Conservation (phyloP, 2,113 vertebrate species). For the Heloderma charlesbogerti region DNA sequence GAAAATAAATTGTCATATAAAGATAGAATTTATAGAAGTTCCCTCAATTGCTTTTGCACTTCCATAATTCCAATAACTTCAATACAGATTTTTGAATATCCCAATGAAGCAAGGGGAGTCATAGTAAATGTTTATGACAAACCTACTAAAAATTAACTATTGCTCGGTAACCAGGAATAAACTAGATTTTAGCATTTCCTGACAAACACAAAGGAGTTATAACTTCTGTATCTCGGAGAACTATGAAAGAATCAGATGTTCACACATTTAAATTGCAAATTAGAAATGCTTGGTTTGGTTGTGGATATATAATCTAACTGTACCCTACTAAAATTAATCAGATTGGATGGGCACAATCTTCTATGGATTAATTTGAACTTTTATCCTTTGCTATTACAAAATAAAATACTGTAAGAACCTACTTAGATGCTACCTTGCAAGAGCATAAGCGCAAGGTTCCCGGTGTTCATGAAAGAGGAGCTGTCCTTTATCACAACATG, state of each 20-base stretch:
- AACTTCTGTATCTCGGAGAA: background rate
- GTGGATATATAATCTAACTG: background rate
- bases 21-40: background rate
- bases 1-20: background rate
- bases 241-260: background rate
- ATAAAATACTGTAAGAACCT: background rate
- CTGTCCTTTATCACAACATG: background rate
- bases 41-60: no score
- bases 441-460: background rate
- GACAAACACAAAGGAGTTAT: background rate
- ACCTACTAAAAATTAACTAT: background rate
- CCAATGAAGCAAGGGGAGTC: background rate
- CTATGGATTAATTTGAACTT: background rate
- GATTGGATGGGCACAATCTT: background rate
- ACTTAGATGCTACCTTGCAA: background rate
- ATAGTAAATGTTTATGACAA: background rate
- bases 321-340: background rate
- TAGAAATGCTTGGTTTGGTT: background rate
- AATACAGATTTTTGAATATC: background rate
- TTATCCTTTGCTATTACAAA: background rate
- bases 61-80: background rate
- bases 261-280: background rate
- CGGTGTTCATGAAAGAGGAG: background rate
- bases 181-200: no score
- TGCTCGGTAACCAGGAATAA: background rate